A percentile compares a stretch with the other conserved stretches of the same genome.
These are phyloP conservation scores for Drosophila vallismaia DNA, from an alignment of 2,888 invertebrate species.

Conservation along the genomic window DNA sequence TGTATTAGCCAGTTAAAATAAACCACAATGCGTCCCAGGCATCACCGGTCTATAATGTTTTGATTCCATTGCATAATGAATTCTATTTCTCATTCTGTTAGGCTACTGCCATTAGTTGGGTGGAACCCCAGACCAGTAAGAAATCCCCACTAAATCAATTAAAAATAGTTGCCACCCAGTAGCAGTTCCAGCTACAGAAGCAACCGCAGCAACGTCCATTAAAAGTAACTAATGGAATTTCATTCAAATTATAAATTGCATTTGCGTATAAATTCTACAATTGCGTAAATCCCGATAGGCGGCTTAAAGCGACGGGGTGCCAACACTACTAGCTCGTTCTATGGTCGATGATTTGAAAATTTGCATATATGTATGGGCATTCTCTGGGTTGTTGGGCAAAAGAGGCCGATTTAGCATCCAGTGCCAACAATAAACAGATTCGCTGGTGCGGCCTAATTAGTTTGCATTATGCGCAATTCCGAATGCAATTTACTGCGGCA, in stretches of 20 bases:
- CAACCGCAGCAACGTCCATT: conserved; percentile 64
- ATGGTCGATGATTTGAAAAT: conserved; percentile 34
- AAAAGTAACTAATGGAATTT: conserved; percentile 71
- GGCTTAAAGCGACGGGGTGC: conserved; percentile 50
- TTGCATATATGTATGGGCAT: conserved; percentile 20
- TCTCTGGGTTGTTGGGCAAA: background rate
- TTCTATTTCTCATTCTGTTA: conserved; percentile 25
- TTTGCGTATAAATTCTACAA: conserved; percentile 48
- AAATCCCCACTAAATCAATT: conserved; percentile 65
- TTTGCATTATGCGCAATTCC: conserved; percentile 57
- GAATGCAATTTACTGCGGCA: conserved; percentile 53
- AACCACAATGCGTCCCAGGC: conserved; percentile 42
- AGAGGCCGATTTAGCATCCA: conserved; percentile 12
- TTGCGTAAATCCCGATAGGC: conserved; percentile 42
- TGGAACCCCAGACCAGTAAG: conserved; percentile 1
- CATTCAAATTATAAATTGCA: conserved; percentile 70
- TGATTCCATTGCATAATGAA: conserved; percentile 45
- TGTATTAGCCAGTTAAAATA: conserved; percentile 43
- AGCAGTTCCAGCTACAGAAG: conserved; percentile 6
- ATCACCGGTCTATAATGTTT: conserved; percentile 38
- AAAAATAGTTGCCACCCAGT: conserved; percentile 32
- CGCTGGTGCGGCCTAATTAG: conserved; percentile 54
- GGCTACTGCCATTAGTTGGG: background rate
- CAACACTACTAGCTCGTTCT: background rate
- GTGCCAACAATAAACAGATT: conserved; percentile 66